phyloP scores from a whole-genome alignment of 2,797 vertebrate genomes.

The Sebastes alutus region DNA sequence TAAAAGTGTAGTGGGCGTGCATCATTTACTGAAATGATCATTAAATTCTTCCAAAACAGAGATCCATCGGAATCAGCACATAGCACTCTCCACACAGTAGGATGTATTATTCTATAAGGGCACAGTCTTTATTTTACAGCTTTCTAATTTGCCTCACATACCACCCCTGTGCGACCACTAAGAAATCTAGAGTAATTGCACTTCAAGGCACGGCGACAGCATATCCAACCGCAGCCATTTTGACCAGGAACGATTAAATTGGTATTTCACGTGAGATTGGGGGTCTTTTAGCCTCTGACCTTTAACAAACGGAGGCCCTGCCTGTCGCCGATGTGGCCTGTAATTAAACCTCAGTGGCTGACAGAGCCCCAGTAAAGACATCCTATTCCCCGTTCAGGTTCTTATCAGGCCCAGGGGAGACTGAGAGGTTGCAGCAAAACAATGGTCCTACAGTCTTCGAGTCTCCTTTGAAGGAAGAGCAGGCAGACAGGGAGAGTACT shows the following conservation, averaged over 20 bases:
- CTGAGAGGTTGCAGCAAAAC: constrained; percentile 74
- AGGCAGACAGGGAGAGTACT: constrained; percentile 36
- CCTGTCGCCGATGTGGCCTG: constrained; percentile 56
- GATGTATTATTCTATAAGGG: background rate
- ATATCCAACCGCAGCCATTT: constrained; percentile 24
- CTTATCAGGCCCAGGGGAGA: constrained; percentile 75
- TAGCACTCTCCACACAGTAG: background rate
- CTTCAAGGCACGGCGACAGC: constrained; percentile 22
- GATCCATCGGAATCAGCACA: constrained; percentile 10
- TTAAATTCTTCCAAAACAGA: constrained; percentile 38
- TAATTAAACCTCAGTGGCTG: constrained; percentile 82
- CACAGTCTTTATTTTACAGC: background rate
- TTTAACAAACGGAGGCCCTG: constrained; percentile 62
- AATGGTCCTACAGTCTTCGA: constrained; percentile 58
- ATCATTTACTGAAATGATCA: constrained; percentile 52
- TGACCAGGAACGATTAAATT: constrained; percentile 69
- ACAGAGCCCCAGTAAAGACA: constrained; percentile 75
- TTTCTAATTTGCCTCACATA: constrained; percentile 18
- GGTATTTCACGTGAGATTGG: constrained; percentile 68
- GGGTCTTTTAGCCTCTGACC: constrained; percentile 68
- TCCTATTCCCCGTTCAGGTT: constrained; percentile 57
- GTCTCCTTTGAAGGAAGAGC: constrained; percentile 49
- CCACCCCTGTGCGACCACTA: background rate
- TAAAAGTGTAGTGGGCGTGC: constrained; percentile 12
- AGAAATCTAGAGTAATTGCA: constrained; percentile 24